Percentiles rank a stretch among this genome's conserved stretches.
Evolutionary conservation across 92 coral and sea anemone species (phyloP).

Genomic region (Ricordea florida): DNA sequence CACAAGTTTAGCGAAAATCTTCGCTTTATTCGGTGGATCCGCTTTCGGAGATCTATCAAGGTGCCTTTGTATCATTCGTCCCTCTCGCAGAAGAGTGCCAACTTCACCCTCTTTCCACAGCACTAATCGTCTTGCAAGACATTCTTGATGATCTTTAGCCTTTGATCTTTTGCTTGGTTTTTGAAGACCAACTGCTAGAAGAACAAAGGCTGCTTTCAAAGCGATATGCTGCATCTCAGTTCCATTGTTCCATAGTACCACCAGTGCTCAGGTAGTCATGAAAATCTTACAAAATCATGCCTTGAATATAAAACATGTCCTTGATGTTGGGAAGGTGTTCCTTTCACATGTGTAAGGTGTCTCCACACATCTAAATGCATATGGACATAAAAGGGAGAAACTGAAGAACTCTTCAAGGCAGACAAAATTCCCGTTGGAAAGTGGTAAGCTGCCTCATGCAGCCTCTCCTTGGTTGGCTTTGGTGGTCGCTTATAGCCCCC

Average conservation of each 20-base stretch:
- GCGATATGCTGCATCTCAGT: constrained; percentile 48
- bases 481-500: too few species aligned
- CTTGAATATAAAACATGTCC: constrained; percentile 34
- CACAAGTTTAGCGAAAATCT: constrained; percentile 60
- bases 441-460: constrained; percentile 34
- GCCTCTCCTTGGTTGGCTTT: constrained; percentile 14
- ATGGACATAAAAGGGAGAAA: constrained; percentile 19
- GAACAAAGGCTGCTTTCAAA: constrained; percentile 63
- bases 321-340: constrained; percentile 29
- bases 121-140: constrained; percentile 41
- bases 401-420: constrained; percentile 28
- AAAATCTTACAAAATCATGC: constrained; percentile 28
- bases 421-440: constrained; percentile 28
- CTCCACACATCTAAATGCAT: constrained; percentile 60
- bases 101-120: constrained; percentile 64
- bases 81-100: constrained; percentile 53
- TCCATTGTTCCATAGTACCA: constrained; percentile 69
- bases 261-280: constrained; percentile 48
- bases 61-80: constrained; percentile 49
- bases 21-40: constrained; percentile 58
- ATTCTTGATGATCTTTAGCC: constrained; percentile 63
- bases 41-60: constrained; percentile 21
- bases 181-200: constrained; percentile 55
- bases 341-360: constrained; percentile 33
- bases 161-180: constrained; percentile 57